Base-by-base conservation (phyloP, 2,113 vertebrate genomes). In the Varanus komodoensis region DNA sequence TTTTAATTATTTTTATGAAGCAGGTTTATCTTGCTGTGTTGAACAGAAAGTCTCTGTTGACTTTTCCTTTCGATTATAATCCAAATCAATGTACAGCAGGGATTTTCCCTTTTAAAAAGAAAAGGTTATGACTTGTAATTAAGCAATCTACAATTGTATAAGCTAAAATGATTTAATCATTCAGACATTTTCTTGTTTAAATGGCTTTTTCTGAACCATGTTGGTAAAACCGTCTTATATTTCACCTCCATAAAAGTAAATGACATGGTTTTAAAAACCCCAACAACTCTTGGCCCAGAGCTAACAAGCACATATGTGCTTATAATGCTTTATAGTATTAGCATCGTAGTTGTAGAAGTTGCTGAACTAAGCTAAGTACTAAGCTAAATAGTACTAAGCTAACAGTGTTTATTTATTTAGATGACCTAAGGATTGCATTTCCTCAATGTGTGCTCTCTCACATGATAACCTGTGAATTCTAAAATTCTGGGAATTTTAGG, bases 1-100 rank as follows among this genome's bases (percentile, higher is more conserved):
- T 88, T 88, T 91, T 91, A 88, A 91, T 91, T 91, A 85, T 88
- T 88, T 91, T 81, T 91, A 91, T 67, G 82, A 50, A 91, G 71
- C 52, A 88, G 75, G 38, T 91, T 87, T 88, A 91, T 88, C 75
- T 88, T 81, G 74, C 75, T 88, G 67, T 34, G 12, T 82, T 91
- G 54, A 78, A 85, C 67, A 85, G 82, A 85, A 83, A 84, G 38
- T 81, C 90, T 52, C 75, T 64, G 67, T 78, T 88, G 67, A 38
- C 21, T 86, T 81, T 88, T 85, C 32, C 69, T 83, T 79, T 81
- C 73, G 38, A 21, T 81, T 88, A 74, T 81, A 84, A 85, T 88
- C 67, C 38, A 91, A 81, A 88, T 74, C 82, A 81, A 74, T 38
- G 34, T 73, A 52, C 74, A 48, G 74, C 29, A 88, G 19, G 86